phyloP scores from a whole-genome alignment of 2,797 vertebrate species.

The Smutsia gigantea region DNA sequence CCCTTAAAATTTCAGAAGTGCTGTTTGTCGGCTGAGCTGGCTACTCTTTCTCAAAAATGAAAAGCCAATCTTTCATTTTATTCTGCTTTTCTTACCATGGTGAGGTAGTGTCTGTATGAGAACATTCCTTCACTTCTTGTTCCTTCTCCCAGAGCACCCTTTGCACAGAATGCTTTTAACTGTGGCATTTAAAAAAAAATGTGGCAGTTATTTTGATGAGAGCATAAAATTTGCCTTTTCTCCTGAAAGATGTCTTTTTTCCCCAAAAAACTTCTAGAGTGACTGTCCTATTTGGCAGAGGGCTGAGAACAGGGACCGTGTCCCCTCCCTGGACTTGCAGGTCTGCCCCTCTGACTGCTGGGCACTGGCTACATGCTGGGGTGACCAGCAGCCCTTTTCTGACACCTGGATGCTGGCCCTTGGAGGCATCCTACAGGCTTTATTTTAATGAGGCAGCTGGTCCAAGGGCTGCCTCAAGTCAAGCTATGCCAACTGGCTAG shows the following conservation, averaged over 20 bases:
- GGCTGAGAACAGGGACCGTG: not conserved
- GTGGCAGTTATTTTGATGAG: conserved; percentile 10
- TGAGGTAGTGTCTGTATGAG: conserved; percentile 60
- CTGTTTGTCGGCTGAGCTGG: conserved; percentile 59
- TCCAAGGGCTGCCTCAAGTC: not conserved
- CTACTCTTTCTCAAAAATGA: conserved; percentile 38
- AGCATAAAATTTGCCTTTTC: conserved; percentile 52
- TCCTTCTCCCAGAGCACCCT: not conserved
- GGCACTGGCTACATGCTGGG: not conserved
- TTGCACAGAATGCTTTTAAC: conserved; percentile 15
- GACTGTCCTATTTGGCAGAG: not conserved
- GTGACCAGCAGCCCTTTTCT: not conserved
- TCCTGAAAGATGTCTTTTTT: not conserved
- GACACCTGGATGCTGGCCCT: not conserved
- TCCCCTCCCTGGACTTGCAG: not conserved
- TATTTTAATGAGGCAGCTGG: conserved; percentile 46
- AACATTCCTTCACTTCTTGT: conserved; percentile 2
- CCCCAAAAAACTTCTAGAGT: not conserved
- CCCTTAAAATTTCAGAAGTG: conserved; percentile 55
- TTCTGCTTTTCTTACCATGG: conserved; percentile 44
- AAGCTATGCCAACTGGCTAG: not conserved
- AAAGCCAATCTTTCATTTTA: not conserved
- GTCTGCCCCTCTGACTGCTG: not conserved
- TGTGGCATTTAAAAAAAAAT: not conserved
- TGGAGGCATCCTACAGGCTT: conserved; percentile 18